phyloP scores from a whole-genome alignment of 2,797 vertebrate genomes.

The Cryptoprocta ferox region DNA sequence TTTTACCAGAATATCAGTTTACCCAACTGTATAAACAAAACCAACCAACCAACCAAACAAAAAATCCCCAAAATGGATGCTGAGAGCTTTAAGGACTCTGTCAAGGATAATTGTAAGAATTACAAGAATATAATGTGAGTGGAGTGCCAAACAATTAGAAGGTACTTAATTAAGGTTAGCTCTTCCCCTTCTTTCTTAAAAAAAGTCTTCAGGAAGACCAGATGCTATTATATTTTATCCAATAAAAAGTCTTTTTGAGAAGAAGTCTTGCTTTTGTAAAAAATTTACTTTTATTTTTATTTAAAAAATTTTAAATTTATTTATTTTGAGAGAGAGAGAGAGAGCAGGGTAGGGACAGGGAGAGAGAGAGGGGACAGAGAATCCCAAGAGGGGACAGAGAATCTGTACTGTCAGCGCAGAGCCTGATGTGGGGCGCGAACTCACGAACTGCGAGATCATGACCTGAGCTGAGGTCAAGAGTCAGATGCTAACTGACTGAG shows the following conservation, averaged over 20 bases:
- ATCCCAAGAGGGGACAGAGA: no score
- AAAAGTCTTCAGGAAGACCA: background rate
- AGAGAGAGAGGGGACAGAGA: no score
- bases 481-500: no score
- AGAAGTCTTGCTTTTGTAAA: background rate
- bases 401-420: no score
- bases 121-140: background rate
- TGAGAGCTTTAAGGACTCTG: slow-evolving; percentile 6
- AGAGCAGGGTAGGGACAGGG: no score
- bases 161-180: background rate
- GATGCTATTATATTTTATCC: background rate
- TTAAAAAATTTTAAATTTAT: no score
- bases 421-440: no score
- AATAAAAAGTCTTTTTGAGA: background rate
- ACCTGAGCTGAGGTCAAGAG: no score
- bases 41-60: background rate
- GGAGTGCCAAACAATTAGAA: background rate
- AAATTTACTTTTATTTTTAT: background rate
- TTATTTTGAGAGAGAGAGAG: no score
- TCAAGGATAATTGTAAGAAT: background rate
- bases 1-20: background rate
- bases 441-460: no score
- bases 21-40: background rate
- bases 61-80: background rate
- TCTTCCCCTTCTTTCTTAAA: background rate